phyloP scores from a whole-genome alignment of 2,888 invertebrate species.

The Caenorhabditis panamensis region DNA sequence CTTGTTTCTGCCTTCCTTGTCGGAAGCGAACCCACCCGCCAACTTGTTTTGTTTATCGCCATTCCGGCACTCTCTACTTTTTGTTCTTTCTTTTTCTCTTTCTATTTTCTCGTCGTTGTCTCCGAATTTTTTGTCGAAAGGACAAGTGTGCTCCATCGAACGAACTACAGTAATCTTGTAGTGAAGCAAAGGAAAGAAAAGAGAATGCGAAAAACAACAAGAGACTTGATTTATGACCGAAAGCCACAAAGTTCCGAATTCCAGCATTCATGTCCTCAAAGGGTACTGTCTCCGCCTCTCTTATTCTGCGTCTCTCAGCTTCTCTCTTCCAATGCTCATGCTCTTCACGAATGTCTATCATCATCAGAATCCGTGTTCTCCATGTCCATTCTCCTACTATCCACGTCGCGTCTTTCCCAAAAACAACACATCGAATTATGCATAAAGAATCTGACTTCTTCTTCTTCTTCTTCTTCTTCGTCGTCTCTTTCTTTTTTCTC shows the following conservation, averaged over 20 bases:
- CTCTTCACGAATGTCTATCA: conserved; percentile 1
- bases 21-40: neutral
- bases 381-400: conserved; percentile 2
- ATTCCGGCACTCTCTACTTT: conserved; percentile 7
- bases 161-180: neutral
- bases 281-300: neutral
- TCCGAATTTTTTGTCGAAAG: neutral
- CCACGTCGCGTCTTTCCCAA: conserved; percentile 12
- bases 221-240: neutral
- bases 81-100: conserved; percentile 28
- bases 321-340: conserved; percentile 6
- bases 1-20: conserved; percentile 13
- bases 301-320: neutral
- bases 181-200: neutral
- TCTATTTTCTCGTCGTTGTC: neutral
- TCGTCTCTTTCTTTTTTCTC: conserved; percentile 7
- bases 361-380: conserved; percentile 17
- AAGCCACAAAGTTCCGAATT: no score
- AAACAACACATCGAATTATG: conserved; percentile 58
- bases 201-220: neutral
- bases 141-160: conserved; percentile 10
- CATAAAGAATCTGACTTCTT: conserved; percentile 45
- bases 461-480: neutral
- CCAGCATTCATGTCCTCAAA: neutral
- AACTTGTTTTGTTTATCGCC: conserved; percentile 53